A percentile compares a stretch with the other conserved stretches of the same genome.
Conservation (phyloP, 2,113 vertebrate genomes). For the Chlamydotis undulata region DNA sequence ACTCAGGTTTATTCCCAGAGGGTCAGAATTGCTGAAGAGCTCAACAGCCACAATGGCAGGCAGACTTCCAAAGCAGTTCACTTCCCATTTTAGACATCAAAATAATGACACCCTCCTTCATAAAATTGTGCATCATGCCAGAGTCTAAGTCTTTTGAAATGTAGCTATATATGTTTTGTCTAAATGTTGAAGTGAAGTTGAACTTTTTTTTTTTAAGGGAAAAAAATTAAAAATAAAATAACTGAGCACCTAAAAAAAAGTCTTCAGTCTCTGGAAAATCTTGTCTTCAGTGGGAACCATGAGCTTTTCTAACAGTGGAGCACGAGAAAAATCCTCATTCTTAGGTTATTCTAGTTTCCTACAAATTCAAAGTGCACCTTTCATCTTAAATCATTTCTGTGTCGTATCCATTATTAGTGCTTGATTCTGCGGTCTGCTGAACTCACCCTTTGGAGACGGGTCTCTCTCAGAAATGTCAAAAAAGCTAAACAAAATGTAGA, state of each 20-base stretch:
- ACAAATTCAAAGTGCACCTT: background rate
- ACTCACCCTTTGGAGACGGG: slow-evolving; percentile 7
- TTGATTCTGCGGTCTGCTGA: background rate
- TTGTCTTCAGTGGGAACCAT: background rate
- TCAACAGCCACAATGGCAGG: background rate
- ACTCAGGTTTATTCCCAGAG: background rate
- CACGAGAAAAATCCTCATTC: background rate
- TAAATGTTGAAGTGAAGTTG: background rate
- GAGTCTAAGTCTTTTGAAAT: background rate
- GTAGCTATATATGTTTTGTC: background rate
- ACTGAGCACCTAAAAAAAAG: background rate
- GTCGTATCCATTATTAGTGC: background rate
- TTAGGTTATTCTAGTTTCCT: background rate
- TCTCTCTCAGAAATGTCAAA: background rate
- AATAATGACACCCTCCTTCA: background rate
- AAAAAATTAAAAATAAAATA: background rate
- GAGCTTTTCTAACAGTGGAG: background rate
- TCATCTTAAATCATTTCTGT: background rate
- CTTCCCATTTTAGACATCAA: background rate
- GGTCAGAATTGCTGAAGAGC: background rate
- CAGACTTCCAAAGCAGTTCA: background rate
- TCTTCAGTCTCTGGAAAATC: background rate
- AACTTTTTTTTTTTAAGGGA: background rate
- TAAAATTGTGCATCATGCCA: background rate
- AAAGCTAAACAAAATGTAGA: slow-evolving; percentile 4